Evolutionary conservation across 2,888 invertebrate species (phyloP), one percentile per base, ranked within the genome.

Genomic region (Amorpha juglandis): DNA sequence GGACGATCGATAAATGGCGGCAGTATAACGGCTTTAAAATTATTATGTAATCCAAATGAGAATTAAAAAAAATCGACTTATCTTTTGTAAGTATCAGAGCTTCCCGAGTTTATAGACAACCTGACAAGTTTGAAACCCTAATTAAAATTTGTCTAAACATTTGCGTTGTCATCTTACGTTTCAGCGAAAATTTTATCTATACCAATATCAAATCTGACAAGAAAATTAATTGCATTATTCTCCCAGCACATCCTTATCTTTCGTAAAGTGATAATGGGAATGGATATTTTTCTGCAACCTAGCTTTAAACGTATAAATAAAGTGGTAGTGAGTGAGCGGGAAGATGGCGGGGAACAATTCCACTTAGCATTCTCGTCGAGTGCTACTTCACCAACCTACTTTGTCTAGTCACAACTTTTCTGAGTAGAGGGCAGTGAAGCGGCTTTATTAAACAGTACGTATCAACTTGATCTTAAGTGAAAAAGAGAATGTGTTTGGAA

Each of bases 351-450:
- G 55, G 63, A 58, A 67, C 65, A 69, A 65, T 73, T 71, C 71
- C 74, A 74, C 76, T 86, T 80, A 79, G 70, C 76, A 82, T 85
- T 83, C 80, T 63, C 66, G 76, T 68, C 14, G 68, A 71, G 69
- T 64, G 72, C 72, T 76, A 72, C 78, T 76, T 73, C 72, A 68
- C 69, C 71, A 78, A 77, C 78, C 79, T 76, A 83, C 79, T 85
- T 83, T 76, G 71, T 78, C 78, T 80, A 77, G 77, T 78, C 71
- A 71, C 82, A 88, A 85, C 78, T 86, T 86, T 78, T 71, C 73
- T 74, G 74, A 72, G 16, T 38, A 55, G 74, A 76, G 69, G 70
- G 74, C 72, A 70, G 72, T 68, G 73, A 70, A 71, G 75, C 71
- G 72, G 79, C 78, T 83, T 82, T 83, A 82, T 82, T 83, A 83